Evolutionary conservation across 2,888 invertebrate genomes (phyloP).

Genomic region (Chrysodeixis includens): DNA sequence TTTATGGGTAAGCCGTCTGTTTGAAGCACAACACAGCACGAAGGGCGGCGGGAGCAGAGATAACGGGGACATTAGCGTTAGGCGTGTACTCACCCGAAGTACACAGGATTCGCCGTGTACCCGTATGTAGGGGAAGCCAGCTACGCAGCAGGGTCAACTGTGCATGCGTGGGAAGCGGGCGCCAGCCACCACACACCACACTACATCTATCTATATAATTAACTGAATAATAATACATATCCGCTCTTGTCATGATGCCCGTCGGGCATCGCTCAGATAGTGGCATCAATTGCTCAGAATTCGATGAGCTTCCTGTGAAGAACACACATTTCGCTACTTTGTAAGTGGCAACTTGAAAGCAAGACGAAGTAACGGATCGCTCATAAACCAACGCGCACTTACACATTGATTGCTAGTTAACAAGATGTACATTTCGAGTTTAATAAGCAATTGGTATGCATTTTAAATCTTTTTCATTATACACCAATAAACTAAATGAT

Average conservation of each 20-base stretch:
- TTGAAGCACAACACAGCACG: slow-evolving; percentile 63
- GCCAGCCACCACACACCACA: slow-evolving; percentile 36
- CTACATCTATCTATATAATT: slow-evolving; percentile 40
- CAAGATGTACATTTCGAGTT: slow-evolving; percentile 44
- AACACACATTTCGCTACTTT: slow-evolving; percentile 55
- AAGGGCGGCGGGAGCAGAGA: slow-evolving; percentile 61
- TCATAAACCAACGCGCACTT: slow-evolving; percentile 55
- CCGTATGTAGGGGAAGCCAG: slow-evolving; percentile 61
- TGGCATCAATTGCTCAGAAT: slow-evolving; percentile 55
- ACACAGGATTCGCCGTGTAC: slow-evolving; percentile 70
- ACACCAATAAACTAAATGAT: not conserved
- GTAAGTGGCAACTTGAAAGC: slow-evolving; percentile 53
- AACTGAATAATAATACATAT: slow-evolving; percentile 50
- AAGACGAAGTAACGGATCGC: slow-evolving; percentile 45
- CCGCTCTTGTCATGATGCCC: slow-evolving; percentile 55
- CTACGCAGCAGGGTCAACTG: slow-evolving; percentile 68
- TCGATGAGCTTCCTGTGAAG: slow-evolving; percentile 60
- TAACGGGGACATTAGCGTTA: slow-evolving; percentile 78
- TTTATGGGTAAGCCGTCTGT: slow-evolving; percentile 56
- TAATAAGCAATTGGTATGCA: slow-evolving; percentile 30
- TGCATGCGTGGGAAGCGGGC: slow-evolving; percentile 72
- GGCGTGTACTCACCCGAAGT: slow-evolving; percentile 68
- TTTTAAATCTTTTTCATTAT: slow-evolving; percentile 1
- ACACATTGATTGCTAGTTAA: slow-evolving; percentile 54
- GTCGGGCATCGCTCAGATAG: slow-evolving; percentile 54